phyloP scores from a whole-genome alignment of 2,113 vertebrate genomes.

The Bubo blakistoni region DNA sequence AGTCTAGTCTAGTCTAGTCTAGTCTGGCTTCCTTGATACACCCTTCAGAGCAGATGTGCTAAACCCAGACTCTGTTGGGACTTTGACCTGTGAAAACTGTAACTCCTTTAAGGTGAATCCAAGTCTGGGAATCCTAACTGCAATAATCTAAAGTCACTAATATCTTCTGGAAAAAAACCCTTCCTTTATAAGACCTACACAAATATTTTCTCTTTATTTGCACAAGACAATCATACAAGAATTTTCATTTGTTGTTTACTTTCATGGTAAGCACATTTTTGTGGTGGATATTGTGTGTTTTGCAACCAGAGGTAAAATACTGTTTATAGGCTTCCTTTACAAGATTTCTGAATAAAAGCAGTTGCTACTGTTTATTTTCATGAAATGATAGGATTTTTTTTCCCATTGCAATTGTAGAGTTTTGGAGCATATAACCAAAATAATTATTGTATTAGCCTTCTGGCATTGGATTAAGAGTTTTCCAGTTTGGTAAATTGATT shows the following conservation, averaged over 20 bases:
- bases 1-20: background rate
- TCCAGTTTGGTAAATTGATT: background rate
- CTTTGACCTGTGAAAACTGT: background rate
- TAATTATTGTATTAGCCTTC: background rate
- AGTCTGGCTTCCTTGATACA: background rate
- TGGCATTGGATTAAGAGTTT: background rate
- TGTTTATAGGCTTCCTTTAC: background rate
- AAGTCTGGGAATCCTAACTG: background rate
- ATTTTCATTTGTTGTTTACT: background rate
- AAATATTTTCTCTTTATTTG: background rate
- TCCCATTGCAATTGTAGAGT: background rate
- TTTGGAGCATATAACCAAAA: background rate
- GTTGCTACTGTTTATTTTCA: background rate
- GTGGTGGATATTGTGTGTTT: background rate
- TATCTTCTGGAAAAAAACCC: background rate
- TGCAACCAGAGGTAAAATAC: background rate
- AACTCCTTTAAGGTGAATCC: background rate
- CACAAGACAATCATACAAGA: background rate
- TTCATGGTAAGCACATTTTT: background rate
- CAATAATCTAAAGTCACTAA: background rate
- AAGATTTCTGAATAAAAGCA: background rate
- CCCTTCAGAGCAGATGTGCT: background rate
- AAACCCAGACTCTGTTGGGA: background rate
- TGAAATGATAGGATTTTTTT: background rate
- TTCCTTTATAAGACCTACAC: background rate